Evolutionary conservation across 2,113 vertebrate species (phyloP).

Genomic region (Python bivittatus): DNA sequence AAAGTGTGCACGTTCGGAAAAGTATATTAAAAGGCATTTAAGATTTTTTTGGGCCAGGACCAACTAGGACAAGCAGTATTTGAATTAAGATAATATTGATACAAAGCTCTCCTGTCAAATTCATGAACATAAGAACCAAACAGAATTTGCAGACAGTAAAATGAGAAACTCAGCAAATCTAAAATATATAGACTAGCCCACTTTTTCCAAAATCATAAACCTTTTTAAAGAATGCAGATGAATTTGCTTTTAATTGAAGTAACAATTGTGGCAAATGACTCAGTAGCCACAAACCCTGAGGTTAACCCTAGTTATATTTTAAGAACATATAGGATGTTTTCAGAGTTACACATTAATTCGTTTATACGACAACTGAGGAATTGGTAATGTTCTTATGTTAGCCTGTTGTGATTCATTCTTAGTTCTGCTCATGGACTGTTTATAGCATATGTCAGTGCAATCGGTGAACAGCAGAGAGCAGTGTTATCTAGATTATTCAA

Average conservation of each 20-base stretch:
- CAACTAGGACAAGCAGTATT: neutral
- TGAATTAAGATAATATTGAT: neutral
- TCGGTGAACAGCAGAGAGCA: slow-evolving; percentile 34
- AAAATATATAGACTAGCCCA: neutral
- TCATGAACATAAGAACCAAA: neutral
- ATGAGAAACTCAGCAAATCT: neutral
- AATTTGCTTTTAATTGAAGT: neutral
- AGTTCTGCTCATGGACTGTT: neutral
- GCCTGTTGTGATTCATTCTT: neutral
- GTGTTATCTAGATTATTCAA: neutral
- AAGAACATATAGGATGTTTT: neutral
- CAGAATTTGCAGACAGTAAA: neutral
- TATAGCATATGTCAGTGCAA: neutral
- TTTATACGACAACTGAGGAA: neutral
- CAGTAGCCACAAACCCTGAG: neutral
- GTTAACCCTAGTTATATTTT: neutral
- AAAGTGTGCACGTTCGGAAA: neutral
- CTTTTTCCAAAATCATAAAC: neutral
- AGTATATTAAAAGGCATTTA: neutral
- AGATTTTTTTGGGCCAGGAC: neutral
- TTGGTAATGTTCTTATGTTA: neutral
- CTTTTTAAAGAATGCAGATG: neutral
- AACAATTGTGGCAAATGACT: neutral
- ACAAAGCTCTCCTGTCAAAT: neutral
- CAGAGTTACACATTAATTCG: neutral